Base-by-base conservation (phyloP, 1,140 invertebrate species). In the Sinonovacula constricta region DNA sequence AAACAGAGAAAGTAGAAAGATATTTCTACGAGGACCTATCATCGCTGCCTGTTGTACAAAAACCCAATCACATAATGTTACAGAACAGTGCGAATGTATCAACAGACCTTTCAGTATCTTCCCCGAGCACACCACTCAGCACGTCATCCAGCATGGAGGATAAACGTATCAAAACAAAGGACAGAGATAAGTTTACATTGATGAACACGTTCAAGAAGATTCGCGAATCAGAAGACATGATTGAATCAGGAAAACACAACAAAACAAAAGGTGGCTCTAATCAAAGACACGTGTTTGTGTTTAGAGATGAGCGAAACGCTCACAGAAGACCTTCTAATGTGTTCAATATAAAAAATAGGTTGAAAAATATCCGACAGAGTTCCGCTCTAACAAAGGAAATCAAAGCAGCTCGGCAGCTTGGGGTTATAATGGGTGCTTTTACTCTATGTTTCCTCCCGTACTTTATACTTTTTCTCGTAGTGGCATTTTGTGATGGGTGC, bases 381-480 rank as follows among this genome's bases (percentile, higher is more conserved):
- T 83, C 89, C 15, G 86, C 87, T 56, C 83, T 93, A 24, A 88
- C 89, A 28, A 93, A 93, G 76, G 93, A 94, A 78, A 93, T 93
- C 80, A 93, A 94, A 87, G 94, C 94, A 7, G 94, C 93, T 1
- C 88, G 93, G 54, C 94, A 94, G 82, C 90, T 94, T 18, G 93
- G 93, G 0, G 93, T 94, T 12, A 94, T 94, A 71, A 93, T 94
- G 88, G 93, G 93, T 7, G 94, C 93, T 0, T 94, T 94, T 86
- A 92, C 93, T 3, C 84, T 94, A 4, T 94, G 94, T 83, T 94
- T 94, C 91, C 86, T 94, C 15, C 94, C 94, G 7, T 94, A 94
- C 85, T 94, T 94, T 81, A 92, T 93, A 60, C 89, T 93, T 2
- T 94, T 94, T 83, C 89, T 93, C 34, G 93, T 94, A 26, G 92